phyloP scores from a whole-genome alignment of 2,113 vertebrate species.

The Nibea albiflora region DNA sequence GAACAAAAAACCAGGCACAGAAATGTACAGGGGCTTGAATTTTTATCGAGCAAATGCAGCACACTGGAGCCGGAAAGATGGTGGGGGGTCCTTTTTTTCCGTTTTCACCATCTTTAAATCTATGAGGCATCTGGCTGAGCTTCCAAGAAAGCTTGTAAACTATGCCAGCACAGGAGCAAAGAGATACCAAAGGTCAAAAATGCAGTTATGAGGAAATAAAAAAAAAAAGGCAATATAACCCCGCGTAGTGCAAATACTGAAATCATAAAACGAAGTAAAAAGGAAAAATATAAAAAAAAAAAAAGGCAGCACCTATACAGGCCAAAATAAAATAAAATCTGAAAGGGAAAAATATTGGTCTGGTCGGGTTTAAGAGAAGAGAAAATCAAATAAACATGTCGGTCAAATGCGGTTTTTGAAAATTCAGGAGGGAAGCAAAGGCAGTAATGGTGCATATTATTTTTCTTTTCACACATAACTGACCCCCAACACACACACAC shows the following conservation, averaged over 20 bases:
- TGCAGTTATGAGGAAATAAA: conserved; percentile 67
- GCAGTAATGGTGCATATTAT: conserved; percentile 62
- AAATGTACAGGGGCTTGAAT: conserved; percentile 45
- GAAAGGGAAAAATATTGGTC: conserved; percentile 55
- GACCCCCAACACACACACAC: not conserved
- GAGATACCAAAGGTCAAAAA: conserved; percentile 60
- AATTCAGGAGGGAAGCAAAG: conserved; percentile 45
- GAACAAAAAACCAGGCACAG: conserved; percentile 39
- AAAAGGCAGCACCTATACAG: conserved; percentile 31
- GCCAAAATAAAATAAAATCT: conserved; percentile 57
- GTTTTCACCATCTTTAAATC: conserved; percentile 56
- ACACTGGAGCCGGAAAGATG: conserved; percentile 21
- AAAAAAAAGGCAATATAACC: conserved; percentile 68
- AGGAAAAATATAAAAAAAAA: conserved; percentile 4
- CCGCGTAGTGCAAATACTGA: conserved; percentile 53
- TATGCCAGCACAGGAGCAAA: conserved; percentile 35
- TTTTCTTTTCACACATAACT: conserved; percentile 46
- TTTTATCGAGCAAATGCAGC: conserved; percentile 46
- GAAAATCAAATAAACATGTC: conserved; percentile 61
- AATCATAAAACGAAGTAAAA: conserved; percentile 53
- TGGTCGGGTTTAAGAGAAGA: conserved; percentile 40
- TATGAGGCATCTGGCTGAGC: conserved; percentile 33
- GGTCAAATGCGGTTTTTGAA: conserved; percentile 62
- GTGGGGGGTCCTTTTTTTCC: not conserved
- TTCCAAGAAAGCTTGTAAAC: conserved; percentile 48